These are phyloP conservation scores for Triops cancriformis DNA, from an alignment of 1,140 invertebrate genomes.

Conservation along the genomic window DNA sequence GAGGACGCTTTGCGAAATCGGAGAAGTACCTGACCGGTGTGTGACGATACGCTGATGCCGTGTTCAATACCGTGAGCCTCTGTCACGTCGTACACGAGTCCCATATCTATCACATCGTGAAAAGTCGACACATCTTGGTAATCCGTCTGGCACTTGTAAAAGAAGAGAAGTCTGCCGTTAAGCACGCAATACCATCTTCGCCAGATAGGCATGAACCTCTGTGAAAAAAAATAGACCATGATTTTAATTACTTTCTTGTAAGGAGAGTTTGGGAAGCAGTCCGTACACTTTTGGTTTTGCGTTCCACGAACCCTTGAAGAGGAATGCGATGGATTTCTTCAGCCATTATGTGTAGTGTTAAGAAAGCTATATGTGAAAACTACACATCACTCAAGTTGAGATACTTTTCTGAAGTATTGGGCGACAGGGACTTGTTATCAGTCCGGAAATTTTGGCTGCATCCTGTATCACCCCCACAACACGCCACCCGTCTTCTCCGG, in stretches of 20 bases:
- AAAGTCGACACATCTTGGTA: conserved; percentile 46
- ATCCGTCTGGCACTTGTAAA: conserved; percentile 45
- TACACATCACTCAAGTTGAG: too few relatives aligned
- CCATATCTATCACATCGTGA: conserved; percentile 46
- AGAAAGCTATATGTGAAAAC: too few relatives aligned
- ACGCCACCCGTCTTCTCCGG: too few relatives aligned
- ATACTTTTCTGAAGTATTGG: neutral
- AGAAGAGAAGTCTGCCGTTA: conserved; percentile 45
- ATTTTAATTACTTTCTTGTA: neutral
- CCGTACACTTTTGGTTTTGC: conserved; percentile 1
- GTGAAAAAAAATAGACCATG: neutral
- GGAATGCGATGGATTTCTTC: conserved; percentile 4
- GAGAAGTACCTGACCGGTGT: conserved; percentile 21
- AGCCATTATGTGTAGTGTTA: neutral
- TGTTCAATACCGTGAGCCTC: conserved; percentile 19
- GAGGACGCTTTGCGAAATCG: neutral
- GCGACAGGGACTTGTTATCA: neutral
- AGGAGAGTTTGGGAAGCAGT: neutral
- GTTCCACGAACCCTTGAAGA: neutral
- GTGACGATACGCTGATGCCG: conserved; percentile 21
- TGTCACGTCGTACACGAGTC: conserved; percentile 33
- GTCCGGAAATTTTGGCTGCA: neutral
- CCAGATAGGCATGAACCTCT: conserved; percentile 36
- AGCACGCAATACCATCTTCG: conserved; percentile 48
- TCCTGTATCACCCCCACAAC: neutral